phyloP scores from a whole-genome alignment of 2,888 invertebrate genomes.

The Hermaeophaga mercurialis region DNA sequence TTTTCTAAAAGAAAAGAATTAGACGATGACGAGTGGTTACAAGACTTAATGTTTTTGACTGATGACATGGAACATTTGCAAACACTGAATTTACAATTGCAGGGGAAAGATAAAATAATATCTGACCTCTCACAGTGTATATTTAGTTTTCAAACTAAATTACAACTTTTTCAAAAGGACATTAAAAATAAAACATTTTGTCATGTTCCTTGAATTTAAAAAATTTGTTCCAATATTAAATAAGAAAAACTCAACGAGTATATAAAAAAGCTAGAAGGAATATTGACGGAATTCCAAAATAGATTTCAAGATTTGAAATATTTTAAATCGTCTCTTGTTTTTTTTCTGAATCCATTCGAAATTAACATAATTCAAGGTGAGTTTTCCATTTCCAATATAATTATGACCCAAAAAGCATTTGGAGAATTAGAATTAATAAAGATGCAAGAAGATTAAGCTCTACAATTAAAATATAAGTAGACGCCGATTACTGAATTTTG shows the following conservation, averaged over 20 bases:
- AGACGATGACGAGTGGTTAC: conserved; percentile 19
- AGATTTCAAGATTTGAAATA: too few relatives aligned
- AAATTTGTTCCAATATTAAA: conserved; percentile 19
- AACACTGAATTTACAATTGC: too few relatives aligned
- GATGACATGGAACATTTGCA: too few relatives aligned
- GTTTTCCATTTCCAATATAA: conserved; percentile 19
- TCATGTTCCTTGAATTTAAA: conserved; percentile 19
- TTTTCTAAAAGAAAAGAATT: conserved; percentile 5
- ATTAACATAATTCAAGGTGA: too few relatives aligned
- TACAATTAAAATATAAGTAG: too few relatives aligned
- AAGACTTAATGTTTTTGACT: conserved; percentile 22
- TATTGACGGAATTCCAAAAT: too few relatives aligned
- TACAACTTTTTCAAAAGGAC: conserved; percentile 23
- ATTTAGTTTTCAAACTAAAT: conserved; percentile 15
- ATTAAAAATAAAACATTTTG: conserved; percentile 19
- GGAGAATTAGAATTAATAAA: background rate
- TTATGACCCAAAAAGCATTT: too few relatives aligned
- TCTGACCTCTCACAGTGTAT: conserved; percentile 6
- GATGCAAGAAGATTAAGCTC: background rate
- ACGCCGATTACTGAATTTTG: conserved; percentile 4
- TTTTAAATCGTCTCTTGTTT: too few relatives aligned
- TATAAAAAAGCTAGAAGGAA: conserved; percentile 1
- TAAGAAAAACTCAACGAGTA: conserved; percentile 22
- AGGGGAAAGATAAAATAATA: too few relatives aligned
- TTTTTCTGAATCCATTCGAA: too few relatives aligned